These are phyloP conservation scores for Macrosiphum euphorbiae DNA, from an alignment of 2,888 invertebrate species.

Conservation along the genomic window DNA sequence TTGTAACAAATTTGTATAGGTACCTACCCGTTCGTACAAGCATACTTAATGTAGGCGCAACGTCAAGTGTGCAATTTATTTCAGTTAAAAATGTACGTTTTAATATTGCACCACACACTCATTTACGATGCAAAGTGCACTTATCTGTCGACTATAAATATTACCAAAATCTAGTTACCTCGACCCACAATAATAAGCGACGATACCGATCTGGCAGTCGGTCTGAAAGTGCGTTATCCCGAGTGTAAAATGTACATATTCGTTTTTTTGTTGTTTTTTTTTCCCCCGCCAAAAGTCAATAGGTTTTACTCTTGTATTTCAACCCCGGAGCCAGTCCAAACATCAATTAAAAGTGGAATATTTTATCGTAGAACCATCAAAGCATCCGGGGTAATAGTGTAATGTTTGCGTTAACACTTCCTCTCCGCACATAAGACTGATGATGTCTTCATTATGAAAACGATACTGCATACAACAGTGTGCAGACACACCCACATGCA, in stretches of 20 bases:
- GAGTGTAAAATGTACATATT: neutral
- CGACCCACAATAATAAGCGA: neutral
- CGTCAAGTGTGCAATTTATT: neutral
- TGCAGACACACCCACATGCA: neutral
- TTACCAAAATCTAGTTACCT: neutral
- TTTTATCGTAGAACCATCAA: constrained; percentile 41
- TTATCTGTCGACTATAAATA: neutral
- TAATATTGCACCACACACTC: neutral
- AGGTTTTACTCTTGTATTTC: neutral
- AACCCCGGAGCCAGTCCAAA: neutral
- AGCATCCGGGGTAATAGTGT: neutral
- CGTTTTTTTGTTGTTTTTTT: neutral
- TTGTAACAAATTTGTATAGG: neutral
- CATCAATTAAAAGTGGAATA: constrained; percentile 35
- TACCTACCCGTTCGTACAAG: neutral
- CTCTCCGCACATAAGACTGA: neutral
- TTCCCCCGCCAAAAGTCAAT: neutral
- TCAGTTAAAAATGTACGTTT: neutral
- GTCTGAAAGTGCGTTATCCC: neutral
- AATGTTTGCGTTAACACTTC: constrained; percentile 17
- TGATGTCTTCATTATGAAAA: neutral
- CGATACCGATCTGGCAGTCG: neutral
- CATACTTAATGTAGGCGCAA: neutral
- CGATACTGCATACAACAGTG: neutral
- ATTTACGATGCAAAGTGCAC: constrained; percentile 2